A percentile compares a stretch with the other conserved stretches of the same genome.
Conservation (phyloP, 2,797 vertebrate species). For the Coracias cyanogaster region DNA sequence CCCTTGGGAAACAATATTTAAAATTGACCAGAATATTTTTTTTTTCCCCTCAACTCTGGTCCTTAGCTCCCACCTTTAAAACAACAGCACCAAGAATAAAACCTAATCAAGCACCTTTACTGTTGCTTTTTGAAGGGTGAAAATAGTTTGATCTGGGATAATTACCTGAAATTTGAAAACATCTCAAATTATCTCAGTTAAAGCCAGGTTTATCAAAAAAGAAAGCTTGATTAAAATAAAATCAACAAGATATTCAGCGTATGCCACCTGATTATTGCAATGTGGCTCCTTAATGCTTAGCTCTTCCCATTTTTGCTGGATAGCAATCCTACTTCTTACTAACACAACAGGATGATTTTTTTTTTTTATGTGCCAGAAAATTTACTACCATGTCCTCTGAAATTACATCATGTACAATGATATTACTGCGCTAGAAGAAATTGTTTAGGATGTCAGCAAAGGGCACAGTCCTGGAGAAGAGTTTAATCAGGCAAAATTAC, state of each 20-base stretch:
- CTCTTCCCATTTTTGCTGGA: background rate
- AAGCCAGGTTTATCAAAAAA: background rate
- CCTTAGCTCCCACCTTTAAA: background rate
- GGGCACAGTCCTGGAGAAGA: background rate
- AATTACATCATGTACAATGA: rapidly evolving
- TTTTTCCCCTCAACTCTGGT: background rate
- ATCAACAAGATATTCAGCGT: background rate
- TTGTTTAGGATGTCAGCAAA: background rate
- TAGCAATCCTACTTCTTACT: background rate
- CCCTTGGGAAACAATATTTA: background rate
- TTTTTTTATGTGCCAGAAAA: background rate
- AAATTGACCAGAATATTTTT: background rate
- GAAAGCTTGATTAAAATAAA: background rate
- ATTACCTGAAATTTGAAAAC: background rate
- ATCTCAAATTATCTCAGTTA: background rate
- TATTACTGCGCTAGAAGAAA: background rate
- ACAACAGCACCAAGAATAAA: background rate
- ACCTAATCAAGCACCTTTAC: background rate
- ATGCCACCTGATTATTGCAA: background rate
- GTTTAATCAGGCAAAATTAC: background rate
- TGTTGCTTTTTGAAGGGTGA: background rate
- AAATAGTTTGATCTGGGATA: background rate
- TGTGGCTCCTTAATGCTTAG: background rate
- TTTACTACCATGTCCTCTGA: background rate
- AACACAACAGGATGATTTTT: background rate